Evolutionary conservation across 2,888 invertebrate species (phyloP).

Genomic region (Polydrusus pterygomalis): DNA sequence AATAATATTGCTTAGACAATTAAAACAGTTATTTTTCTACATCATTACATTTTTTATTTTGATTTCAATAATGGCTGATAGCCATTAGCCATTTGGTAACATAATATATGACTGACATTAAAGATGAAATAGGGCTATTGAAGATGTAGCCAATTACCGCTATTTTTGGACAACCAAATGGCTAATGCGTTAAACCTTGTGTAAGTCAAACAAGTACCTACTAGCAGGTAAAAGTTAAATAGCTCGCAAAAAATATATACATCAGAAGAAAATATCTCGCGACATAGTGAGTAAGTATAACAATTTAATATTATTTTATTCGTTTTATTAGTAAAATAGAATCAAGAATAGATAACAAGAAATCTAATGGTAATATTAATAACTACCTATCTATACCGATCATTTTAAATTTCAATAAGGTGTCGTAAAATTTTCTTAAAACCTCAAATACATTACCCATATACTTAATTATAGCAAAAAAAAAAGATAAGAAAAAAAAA

Average conservation of each 20-base stretch:
- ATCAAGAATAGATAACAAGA: constrained; percentile 47
- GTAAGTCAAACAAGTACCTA: no score
- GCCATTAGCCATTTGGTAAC: no score
- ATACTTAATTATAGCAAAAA: no score
- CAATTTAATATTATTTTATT: constrained; percentile 33
- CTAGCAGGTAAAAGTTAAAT: no score
- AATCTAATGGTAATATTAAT: constrained; percentile 20
- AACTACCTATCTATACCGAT: constrained; percentile 27
- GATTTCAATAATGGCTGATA: not conserved
- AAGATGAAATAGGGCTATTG: no score
- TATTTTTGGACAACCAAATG: no score
- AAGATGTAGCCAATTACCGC: no score
- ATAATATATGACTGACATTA: no score
- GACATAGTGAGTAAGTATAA: constrained; percentile 1
- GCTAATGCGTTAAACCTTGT: no score
- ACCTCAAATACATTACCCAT: no score
- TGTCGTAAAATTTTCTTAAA: not conserved
- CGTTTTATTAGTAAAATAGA: constrained; percentile 45
- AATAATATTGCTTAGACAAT: constrained; percentile 10
- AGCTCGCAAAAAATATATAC: not conserved
- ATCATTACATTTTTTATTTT: constrained; percentile 21
- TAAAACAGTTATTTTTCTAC: not conserved
- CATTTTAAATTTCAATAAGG: not conserved
- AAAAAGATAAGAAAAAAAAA: no score
- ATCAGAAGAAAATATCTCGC: not conserved